These are phyloP conservation scores for Clarias batrachus DNA, from an alignment of 2,113 vertebrate genomes.

Conservation along the genomic window DNA sequence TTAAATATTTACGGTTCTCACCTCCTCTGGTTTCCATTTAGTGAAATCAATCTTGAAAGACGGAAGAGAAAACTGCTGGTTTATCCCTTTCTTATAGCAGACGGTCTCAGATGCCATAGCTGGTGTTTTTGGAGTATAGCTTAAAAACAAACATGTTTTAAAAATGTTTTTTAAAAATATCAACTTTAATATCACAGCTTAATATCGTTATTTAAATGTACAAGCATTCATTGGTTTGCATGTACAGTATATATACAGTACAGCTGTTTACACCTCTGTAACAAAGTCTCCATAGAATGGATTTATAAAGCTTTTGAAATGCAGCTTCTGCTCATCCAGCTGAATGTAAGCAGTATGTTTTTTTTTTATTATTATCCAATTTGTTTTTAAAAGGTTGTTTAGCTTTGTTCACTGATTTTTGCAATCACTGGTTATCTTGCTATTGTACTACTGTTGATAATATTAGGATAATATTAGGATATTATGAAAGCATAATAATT, in stretches of 20 bases:
- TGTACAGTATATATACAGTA: too few species aligned
- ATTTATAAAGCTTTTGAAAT: slow-evolving; percentile 41
- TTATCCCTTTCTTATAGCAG: slow-evolving; percentile 95
- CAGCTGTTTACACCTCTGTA: slow-evolving; percentile 40
- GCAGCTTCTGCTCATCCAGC: slow-evolving; percentile 13
- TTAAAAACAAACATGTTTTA: slow-evolving; percentile 54
- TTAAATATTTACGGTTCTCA: slow-evolving; percentile 62
- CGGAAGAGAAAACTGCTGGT: slow-evolving; percentile 94
- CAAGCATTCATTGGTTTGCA: neutral
- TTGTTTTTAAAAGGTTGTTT: too few species aligned
- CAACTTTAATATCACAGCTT: neutral
- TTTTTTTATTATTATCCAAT: too few species aligned
- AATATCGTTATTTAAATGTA: neutral
- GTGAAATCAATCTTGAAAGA: slow-evolving; percentile 97
- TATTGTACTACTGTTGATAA: too few species aligned
- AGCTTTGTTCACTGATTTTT: too few species aligned
- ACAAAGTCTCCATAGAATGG: slow-evolving; percentile 40
- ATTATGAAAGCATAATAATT: neutral
- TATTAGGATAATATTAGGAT: too few species aligned
- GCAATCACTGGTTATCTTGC: too few species aligned
- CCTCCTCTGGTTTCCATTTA: slow-evolving; percentile 97
- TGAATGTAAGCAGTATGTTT: too few species aligned
- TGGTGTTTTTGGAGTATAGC: slow-evolving; percentile 89
- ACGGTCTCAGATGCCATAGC: slow-evolving; percentile 87
- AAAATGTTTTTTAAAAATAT: neutral